Evolutionary conservation across 2,797 vertebrate species (phyloP).

Genomic region (Myripristis jacobus): DNA sequence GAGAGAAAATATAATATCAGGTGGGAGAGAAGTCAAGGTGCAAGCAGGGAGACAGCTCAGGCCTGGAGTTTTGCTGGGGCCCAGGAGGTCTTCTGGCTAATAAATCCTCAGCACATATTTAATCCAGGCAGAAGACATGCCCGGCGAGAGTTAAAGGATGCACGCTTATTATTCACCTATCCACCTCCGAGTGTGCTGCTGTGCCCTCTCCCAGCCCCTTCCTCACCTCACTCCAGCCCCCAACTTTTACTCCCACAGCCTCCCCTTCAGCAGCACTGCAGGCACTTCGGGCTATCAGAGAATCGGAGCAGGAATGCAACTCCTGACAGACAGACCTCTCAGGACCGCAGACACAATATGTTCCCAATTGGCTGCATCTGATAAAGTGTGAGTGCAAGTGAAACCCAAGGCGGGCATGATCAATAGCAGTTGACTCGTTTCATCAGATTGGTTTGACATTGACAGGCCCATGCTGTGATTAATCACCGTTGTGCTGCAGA

Average conservation of each 20-base stretch:
- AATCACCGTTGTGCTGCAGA: conserved; percentile 66
- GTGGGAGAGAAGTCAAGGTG: conserved; percentile 26
- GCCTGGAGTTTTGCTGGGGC: conserved; percentile 33
- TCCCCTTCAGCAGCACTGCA: conserved; percentile 68
- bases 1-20: conserved; percentile 44
- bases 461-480: conserved; percentile 73
- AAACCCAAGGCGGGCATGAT: conserved; percentile 77
- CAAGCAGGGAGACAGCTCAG: conserved; percentile 28
- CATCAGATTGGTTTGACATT: conserved; percentile 72
- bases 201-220: conserved; percentile 27
- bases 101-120: conserved; percentile 77
- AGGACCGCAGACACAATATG: conserved; percentile 78
- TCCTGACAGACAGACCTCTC: conserved; percentile 81
- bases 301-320: conserved; percentile 81
- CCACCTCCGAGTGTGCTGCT: conserved; percentile 55
- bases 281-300: conserved; percentile 76
- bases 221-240: neutral
- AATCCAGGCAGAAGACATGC: conserved; percentile 69
- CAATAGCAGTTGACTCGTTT: conserved; percentile 78
- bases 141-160: conserved; percentile 66
- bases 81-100: conserved; percentile 58
- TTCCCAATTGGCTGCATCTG: conserved; percentile 83
- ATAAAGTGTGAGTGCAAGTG: conserved; percentile 82
- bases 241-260: conserved; percentile 54
- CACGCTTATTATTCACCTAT: conserved; percentile 74